Percentiles rank a stretch among this genome's conserved stretches.
Conservation (phyloP, 2,113 vertebrate genomes). For the Etheostoma cragini region DNA sequence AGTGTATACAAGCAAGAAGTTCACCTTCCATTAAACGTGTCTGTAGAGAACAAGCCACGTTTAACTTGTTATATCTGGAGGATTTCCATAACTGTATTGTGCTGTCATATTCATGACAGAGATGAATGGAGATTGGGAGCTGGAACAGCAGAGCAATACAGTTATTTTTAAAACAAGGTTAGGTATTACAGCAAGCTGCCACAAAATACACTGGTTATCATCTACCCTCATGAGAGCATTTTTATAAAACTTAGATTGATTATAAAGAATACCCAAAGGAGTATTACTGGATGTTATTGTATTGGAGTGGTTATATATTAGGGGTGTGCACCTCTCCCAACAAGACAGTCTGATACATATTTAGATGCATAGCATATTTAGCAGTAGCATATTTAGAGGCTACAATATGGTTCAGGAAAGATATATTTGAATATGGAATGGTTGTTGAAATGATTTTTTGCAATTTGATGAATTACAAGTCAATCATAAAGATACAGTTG, state of each 20-base stretch:
- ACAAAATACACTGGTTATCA: neutral
- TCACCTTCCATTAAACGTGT: slow-evolving; percentile 3
- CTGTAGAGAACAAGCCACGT: neutral
- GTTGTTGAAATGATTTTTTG: too few species aligned
- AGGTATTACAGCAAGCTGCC: neutral
- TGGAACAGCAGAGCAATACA: neutral
- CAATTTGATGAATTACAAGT: too few species aligned
- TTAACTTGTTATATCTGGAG: neutral
- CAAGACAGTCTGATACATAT: too few species aligned
- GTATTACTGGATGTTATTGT: slow-evolving; percentile 14
- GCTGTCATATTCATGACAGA: neutral
- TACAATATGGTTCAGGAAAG: too few species aligned
- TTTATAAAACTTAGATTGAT: slow-evolving; percentile 10
- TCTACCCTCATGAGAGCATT: slow-evolving; percentile 1
- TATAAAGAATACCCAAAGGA: neutral
- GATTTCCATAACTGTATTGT: neutral
- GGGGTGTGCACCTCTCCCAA: too few species aligned
- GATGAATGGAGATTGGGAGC: neutral
- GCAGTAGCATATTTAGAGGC: too few species aligned
- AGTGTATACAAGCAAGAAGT: neutral
- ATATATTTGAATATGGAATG: too few species aligned
- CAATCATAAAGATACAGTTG: too few species aligned
- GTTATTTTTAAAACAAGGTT: slow-evolving; percentile 17
- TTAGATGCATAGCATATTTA: too few species aligned
- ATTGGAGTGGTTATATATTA: neutral